Percentiles rank a stretch among this genome's conserved stretches.
Evolutionary conservation across 1,140 invertebrate species (phyloP).

Genomic region (Pogonomyrmex californicus): DNA sequence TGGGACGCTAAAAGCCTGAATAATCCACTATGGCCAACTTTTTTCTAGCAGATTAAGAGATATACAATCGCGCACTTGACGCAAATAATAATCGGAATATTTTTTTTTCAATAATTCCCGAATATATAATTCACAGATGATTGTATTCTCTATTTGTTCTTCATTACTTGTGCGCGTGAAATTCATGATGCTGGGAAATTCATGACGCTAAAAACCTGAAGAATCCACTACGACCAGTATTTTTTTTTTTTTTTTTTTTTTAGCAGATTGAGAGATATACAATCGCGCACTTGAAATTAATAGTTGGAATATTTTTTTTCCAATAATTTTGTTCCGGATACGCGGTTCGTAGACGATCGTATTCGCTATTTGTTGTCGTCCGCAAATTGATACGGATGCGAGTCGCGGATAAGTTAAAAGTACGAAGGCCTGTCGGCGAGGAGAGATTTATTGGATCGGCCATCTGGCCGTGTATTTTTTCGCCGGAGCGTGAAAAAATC

Average conservation of each 20-base stretch:
- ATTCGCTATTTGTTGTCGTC: constrained; percentile 41
- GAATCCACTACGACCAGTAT: background rate
- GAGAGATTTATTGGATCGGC: constrained; percentile 53
- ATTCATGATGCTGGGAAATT: constrained; percentile 1
- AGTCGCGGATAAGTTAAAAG: constrained; percentile 42
- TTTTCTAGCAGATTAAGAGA: no score
- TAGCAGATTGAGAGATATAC: background rate
- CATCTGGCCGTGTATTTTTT: constrained; percentile 52
- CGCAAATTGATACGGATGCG: constrained; percentile 61
- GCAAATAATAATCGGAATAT: no score
- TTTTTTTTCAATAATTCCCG: no score
- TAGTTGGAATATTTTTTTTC: background rate
- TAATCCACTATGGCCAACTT: no score
- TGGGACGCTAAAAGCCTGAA: background rate
- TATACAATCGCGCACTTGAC: no score
- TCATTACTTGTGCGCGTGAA: constrained; percentile 34
- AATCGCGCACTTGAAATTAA: background rate
- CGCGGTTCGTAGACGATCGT: background rate
- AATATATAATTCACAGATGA: no score
- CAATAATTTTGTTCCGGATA: background rate
- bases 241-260: background rate
- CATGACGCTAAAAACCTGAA: background rate
- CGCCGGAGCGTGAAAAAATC: constrained; percentile 48
- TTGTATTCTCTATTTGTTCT: background rate
- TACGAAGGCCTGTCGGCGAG: constrained; percentile 38